phyloP scores from a whole-genome alignment of 2,888 invertebrate species.

The Diaperis boleti region DNA sequence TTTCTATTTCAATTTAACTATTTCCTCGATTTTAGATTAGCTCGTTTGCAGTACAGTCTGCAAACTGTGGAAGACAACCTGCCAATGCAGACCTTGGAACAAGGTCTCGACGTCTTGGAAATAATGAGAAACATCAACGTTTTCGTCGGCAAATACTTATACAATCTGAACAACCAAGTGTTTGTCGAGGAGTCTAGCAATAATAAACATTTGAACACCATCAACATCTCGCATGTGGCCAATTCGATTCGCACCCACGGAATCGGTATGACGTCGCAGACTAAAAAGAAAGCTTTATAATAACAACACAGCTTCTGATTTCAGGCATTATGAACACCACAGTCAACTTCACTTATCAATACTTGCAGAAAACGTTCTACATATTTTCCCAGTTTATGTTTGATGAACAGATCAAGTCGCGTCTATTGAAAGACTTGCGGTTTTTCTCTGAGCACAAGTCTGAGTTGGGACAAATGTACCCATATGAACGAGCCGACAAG shows the following conservation, averaged over 20 bases:
- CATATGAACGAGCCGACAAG: slow-evolving; percentile 92
- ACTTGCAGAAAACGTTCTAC: slow-evolving; percentile 91
- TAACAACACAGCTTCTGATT: too few species aligned
- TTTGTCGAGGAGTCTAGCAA: slow-evolving; percentile 93
- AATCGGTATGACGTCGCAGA: slow-evolving; percentile 82
- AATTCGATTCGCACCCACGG: slow-evolving; percentile 98
- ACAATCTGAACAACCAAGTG: slow-evolving; percentile 96
- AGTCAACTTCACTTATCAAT: slow-evolving; percentile 92
- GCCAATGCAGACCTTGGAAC: slow-evolving; percentile 96
- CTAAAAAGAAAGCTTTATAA: too few species aligned
- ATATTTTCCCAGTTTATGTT: slow-evolving; percentile 97
- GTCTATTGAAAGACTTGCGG: slow-evolving; percentile 89
- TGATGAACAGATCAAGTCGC: slow-evolving; percentile 97
- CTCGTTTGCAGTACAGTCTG: slow-evolving; percentile 84
- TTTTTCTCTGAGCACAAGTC: slow-evolving; percentile 82
- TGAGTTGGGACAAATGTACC: slow-evolving; percentile 77
- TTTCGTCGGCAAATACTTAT: slow-evolving; percentile 93
- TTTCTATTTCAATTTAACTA: too few species aligned
- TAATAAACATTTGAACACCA: slow-evolving; percentile 94
- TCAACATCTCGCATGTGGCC: slow-evolving; percentile 94
- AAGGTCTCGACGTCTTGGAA: slow-evolving; percentile 96
- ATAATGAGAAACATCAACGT: slow-evolving; percentile 97
- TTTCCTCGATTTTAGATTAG: slow-evolving; percentile 75
- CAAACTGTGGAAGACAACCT: slow-evolving; percentile 91
- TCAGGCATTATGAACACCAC: slow-evolving; percentile 56